Base-by-base conservation (phyloP, 2,797 vertebrate genomes). In the Hippoglossus hippoglossus region DNA sequence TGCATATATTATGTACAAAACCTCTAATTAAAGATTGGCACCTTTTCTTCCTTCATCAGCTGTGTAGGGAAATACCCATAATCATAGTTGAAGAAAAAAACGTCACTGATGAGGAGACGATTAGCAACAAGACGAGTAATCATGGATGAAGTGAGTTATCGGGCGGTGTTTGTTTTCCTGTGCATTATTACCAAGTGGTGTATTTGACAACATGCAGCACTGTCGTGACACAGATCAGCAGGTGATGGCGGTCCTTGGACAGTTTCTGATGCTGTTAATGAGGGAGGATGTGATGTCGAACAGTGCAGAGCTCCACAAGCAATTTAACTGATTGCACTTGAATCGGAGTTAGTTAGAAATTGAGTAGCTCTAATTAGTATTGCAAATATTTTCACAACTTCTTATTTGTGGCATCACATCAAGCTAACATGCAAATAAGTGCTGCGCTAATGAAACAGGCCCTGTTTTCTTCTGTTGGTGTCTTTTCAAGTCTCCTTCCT, bases 1-100 rank as follows among this genome's bases (percentile, higher is more conserved):
- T 75, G 65, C 66, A 86, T 85, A 69, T 71, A 88, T 88, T 79
- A 89, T 71, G 67, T 71, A 63, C 73, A 59, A 73, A 84, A 82
- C 60, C 61, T 84, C 84, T 67, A 87, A 88, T 83, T 82, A 89
- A 83, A 88, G 72, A 90, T 80, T 39, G 44, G 15, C 24, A 15
- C n/a, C 31, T 65, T 57, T 71, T 68, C 36, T 57, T 57, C 54
- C 60, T 81, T 80, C 49, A 50, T 75, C 24, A 61, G 24, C 57
- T 73, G 36, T 39, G 44, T 6, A 46, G 44, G 44, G 44, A 46
- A 61, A 78, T 68, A 61, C 58, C 54, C 15, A 73, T 55, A 73
- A 75, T 86, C 67, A 82, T 63, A 76, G 64, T 44, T 60, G 49
- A 87, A 66, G 54, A 51, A 61, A 51, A 70, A 39, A 57, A 3